Conservation (phyloP, 2,888 invertebrate species). For the Meliscaeva auricollis region DNA sequence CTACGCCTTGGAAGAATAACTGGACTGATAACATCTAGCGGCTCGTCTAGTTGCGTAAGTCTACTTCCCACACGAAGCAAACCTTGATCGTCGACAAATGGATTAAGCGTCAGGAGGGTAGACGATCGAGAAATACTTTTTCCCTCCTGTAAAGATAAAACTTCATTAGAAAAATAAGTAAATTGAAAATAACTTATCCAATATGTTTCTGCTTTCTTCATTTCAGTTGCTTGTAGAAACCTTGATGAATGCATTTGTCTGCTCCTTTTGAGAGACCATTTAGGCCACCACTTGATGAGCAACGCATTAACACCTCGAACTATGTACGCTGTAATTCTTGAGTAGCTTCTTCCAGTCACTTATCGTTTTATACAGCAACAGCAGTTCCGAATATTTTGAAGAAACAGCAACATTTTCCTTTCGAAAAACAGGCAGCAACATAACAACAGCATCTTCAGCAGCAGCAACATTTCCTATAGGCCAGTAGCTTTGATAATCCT, state of each 20-base stretch:
- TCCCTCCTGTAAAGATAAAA: conserved; percentile 7
- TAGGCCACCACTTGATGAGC: too few species aligned
- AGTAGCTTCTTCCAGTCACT: conserved; percentile 8
- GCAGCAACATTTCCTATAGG: not conserved
- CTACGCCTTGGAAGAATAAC: not conserved
- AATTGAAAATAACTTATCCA: conserved; percentile 21
- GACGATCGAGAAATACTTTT: too few species aligned
- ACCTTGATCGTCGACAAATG: not conserved
- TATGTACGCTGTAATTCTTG: conserved; percentile 1
- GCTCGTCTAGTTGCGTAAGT: conserved; percentile 11
- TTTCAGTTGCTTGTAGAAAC: conserved; percentile 23
- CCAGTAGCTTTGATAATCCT: not conserved
- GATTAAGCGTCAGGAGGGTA: conserved; percentile 7
- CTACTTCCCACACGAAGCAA: conserved; percentile 6
- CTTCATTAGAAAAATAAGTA: not conserved
- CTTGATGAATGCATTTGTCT: conserved; percentile 4
- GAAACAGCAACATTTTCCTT: not conserved
- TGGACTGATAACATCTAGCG: conserved; percentile 19
- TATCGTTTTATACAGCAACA: too few species aligned
- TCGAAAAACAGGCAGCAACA: conserved; percentile 16
- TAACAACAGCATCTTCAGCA: not conserved
- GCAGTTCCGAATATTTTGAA: not conserved
- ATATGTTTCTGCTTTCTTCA: conserved; percentile 25
- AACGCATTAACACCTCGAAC: conserved; percentile 9
- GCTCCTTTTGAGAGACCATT: too few species aligned